These are phyloP conservation scores for Amphipoea lucens DNA, from an alignment of 2,888 invertebrate species.

Conservation along the genomic window DNA sequence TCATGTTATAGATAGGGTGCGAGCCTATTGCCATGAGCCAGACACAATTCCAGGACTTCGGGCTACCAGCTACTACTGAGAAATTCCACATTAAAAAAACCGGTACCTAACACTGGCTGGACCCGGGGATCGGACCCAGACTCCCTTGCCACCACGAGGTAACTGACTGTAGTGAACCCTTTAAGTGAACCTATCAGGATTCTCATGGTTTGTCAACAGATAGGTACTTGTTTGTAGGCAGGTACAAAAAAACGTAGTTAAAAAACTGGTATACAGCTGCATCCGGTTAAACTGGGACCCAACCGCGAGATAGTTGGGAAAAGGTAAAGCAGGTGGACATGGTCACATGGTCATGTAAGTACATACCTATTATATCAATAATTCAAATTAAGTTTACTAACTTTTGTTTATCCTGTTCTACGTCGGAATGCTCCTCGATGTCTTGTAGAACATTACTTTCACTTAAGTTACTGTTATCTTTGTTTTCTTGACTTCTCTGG, in stretches of 20 bases:
- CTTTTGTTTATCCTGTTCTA: constrained; percentile 37
- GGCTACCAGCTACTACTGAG: not conserved
- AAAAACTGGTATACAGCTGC: not conserved
- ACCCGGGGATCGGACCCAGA: not conserved
- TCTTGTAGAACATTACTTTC: constrained; percentile 35
- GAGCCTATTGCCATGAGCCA: not conserved
- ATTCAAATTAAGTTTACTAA: constrained; percentile 24
- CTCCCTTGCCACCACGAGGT: not conserved
- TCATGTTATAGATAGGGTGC: not conserved
- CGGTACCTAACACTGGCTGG: not conserved
- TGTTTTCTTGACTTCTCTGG: constrained; percentile 29
- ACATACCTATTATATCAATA: not conserved
- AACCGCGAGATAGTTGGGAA: not conserved
- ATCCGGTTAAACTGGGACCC: not conserved
- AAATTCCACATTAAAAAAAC: not conserved
- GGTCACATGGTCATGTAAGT: not conserved
- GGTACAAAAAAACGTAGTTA: too few species aligned
- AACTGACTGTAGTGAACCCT: constrained; percentile 1
- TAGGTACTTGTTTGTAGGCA: not conserved
- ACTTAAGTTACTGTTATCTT: constrained; percentile 37
- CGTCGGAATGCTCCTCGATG: constrained; percentile 13
- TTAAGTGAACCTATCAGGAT: not conserved
- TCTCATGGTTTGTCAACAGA: not conserved
- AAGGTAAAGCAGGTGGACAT: not conserved
- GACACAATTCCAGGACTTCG: not conserved